These are phyloP conservation scores for Carettochelys insculpta DNA, from an alignment of 2,113 vertebrate species.

Conservation along the genomic window DNA sequence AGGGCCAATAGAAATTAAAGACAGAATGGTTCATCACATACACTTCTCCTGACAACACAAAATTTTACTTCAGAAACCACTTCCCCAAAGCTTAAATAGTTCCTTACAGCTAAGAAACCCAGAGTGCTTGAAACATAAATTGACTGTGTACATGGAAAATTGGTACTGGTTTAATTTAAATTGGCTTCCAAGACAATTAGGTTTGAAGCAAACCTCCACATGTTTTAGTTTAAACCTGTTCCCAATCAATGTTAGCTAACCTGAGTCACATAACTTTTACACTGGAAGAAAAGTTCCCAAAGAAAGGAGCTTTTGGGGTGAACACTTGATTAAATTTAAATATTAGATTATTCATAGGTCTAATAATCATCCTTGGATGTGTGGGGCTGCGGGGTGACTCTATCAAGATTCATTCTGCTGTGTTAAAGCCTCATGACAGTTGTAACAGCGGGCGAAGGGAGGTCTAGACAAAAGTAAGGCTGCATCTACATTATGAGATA, in stretches of 20 bases:
- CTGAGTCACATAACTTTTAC: neutral
- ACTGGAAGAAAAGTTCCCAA: neutral
- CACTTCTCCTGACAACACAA: neutral
- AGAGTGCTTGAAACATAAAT: neutral
- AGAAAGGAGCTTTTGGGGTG: neutral
- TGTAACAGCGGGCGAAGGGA: neutral
- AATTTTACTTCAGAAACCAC: neutral
- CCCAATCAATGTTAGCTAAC: conserved; percentile 14
- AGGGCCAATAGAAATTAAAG: neutral
- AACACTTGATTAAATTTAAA: neutral
- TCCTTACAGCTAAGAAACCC: neutral
- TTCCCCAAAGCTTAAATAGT: neutral
- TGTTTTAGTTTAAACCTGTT: neutral
- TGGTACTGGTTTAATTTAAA: neutral
- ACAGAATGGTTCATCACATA: neutral
- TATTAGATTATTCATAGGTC: neutral
- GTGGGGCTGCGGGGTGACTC: accelerated
- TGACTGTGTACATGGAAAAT: neutral
- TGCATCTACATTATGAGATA: too few relatives aligned
- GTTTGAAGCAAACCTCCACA: neutral
- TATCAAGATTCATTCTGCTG: neutral
- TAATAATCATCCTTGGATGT: neutral
- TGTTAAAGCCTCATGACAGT: neutral
- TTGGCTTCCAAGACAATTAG: neutral
- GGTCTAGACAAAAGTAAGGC: neutral